These are phyloP conservation scores for Mormyrus hasselquistii DNA, from an alignment of 2,797 vertebrate species.

Conservation along the genomic window DNA sequence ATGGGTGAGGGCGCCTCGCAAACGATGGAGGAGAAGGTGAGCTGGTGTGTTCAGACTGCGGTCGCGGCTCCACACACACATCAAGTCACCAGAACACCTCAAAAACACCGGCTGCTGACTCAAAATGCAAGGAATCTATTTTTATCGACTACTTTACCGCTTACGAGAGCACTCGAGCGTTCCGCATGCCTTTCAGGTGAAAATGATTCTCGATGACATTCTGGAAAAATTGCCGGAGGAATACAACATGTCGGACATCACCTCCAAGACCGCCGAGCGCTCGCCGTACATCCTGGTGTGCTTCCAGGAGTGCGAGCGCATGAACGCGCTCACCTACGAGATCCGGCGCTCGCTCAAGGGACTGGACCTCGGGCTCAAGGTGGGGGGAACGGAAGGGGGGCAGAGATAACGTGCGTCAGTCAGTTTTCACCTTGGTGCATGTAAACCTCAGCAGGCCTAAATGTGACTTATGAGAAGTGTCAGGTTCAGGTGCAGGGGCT, in stretches of 20 bases:
- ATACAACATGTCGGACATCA: slow-evolving; percentile 72
- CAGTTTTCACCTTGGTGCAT: not conserved
- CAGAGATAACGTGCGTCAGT: not conserved
- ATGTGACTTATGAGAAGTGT: slow-evolving; percentile 21
- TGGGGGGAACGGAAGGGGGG: slow-evolving; percentile 21
- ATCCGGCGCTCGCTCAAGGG: slow-evolving; percentile 67
- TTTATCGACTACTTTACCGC: not conserved
- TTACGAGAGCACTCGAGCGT: not conserved
- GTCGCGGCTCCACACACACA: not conserved
- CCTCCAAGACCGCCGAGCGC: slow-evolving; percentile 61
- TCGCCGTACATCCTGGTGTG: slow-evolving; percentile 67
- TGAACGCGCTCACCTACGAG: slow-evolving; percentile 61
- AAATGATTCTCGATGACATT: slow-evolving; percentile 62
- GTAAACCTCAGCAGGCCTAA: slow-evolving; percentile 12
- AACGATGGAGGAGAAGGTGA: slow-evolving; percentile 69
- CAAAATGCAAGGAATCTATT: not conserved
- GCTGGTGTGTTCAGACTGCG: not conserved
- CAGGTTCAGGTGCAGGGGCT: slow-evolving; percentile 45
- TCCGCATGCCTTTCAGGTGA: slow-evolving; percentile 52
- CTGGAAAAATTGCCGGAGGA: slow-evolving; percentile 67
- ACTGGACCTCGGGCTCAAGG: slow-evolving; percentile 70
- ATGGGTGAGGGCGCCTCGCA: slow-evolving; percentile 64
- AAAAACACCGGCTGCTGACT: not conserved
- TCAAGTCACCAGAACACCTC: not conserved
- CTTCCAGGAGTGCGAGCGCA: slow-evolving; percentile 74